phyloP scores from a whole-genome alignment of 2,888 invertebrate species.

The Azorinus chamasolen region DNA sequence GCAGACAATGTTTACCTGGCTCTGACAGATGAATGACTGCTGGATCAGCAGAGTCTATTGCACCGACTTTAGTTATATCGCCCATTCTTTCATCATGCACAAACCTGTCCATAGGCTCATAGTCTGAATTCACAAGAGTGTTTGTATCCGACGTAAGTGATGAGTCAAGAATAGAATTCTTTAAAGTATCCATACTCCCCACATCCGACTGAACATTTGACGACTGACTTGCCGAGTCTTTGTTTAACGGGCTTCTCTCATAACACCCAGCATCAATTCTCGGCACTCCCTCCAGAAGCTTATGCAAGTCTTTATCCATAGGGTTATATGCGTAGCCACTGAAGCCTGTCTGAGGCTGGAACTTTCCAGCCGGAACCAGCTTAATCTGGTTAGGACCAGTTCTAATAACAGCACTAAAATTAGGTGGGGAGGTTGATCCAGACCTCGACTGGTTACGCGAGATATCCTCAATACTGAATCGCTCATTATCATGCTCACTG shows the following conservation, averaged over 20 bases:
- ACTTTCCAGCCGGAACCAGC: slow-evolving; percentile 77
- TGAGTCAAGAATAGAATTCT: slow-evolving; percentile 42
- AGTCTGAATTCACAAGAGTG: slow-evolving; percentile 59
- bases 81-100: slow-evolving; percentile 3
- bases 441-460: slow-evolving; percentile 72
- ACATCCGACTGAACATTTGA: slow-evolving; percentile 56
- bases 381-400: slow-evolving; percentile 83
- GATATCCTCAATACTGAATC: slow-evolving; percentile 77
- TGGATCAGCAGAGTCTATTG: slow-evolving; percentile 13
- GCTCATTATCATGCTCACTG: slow-evolving; percentile 81
- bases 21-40: slow-evolving; percentile 33
- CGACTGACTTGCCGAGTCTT: slow-evolving; percentile 18
- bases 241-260: slow-evolving; percentile 72
- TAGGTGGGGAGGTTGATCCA: slow-evolving; percentile 75
- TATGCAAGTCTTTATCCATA: slow-evolving; percentile 72
- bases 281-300: slow-evolving; percentile 78
- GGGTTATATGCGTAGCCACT: slow-evolving; percentile 60
- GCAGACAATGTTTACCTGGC: slow-evolving; percentile 48
- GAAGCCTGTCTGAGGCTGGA: slow-evolving; percentile 58
- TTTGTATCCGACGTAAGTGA: slow-evolving; percentile 57
- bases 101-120: slow-evolving; percentile 38
- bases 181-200: slow-evolving; percentile 58
- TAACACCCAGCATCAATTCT: slow-evolving; percentile 79
- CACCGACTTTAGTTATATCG: slow-evolving; percentile 14
- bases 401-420: slow-evolving; percentile 81